Conservation (phyloP, 2,113 vertebrate genomes). For the Ochotona curzoniae region DNA sequence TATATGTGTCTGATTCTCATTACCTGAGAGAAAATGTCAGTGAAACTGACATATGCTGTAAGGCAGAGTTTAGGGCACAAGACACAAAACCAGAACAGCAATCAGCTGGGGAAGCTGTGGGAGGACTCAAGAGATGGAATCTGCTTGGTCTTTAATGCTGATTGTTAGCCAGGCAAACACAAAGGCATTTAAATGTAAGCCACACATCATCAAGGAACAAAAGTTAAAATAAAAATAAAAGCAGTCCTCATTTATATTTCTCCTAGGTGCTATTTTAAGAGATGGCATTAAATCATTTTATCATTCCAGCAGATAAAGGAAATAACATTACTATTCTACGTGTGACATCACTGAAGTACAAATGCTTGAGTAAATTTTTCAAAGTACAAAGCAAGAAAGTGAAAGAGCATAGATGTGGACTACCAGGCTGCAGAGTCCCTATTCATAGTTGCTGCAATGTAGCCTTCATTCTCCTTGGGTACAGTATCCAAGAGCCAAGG, state of each 20-base stretch:
- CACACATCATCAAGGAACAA: neutral
- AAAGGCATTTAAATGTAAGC: neutral
- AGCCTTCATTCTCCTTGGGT: slow-evolving; percentile 93
- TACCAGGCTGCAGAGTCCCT: neutral
- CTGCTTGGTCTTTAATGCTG: neutral
- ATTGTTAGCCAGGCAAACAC: neutral
- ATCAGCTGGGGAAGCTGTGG: neutral
- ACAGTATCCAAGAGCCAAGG: slow-evolving; percentile 90
- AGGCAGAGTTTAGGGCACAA: neutral
- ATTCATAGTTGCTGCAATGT: neutral
- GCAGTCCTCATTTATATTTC: neutral
- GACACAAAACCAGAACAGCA: no score
- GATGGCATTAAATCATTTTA: neutral
- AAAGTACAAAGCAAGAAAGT: neutral
- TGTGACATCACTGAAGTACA: neutral
- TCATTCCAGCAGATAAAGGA: neutral
- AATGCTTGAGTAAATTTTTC: neutral
- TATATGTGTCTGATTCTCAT: neutral
- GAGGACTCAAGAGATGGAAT: neutral
- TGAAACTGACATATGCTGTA: neutral
- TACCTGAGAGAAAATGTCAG: neutral
- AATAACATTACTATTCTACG: neutral
- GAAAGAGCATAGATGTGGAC: neutral
- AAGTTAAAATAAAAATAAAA: neutral
- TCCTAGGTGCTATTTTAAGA: neutral